A percentile compares a stretch with the other conserved stretches of the same genome.
These are phyloP conservation scores for Dryobates pubescens DNA, from an alignment of 2,797 vertebrate genomes.

Conservation along the genomic window DNA sequence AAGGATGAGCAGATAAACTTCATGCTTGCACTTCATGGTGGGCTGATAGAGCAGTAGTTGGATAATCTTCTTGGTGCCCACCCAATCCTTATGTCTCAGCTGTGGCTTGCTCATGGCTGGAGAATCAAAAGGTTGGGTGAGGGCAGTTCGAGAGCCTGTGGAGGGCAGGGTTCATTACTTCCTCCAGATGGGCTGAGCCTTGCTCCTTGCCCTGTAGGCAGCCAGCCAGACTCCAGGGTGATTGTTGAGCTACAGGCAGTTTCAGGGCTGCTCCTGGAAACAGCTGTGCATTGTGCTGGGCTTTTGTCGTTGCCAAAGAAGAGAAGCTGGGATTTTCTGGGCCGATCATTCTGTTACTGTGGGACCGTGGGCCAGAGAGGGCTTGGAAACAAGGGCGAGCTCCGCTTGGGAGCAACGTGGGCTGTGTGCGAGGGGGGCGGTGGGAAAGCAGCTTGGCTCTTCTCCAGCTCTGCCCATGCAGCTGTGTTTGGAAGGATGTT, in stretches of 20 bases:
- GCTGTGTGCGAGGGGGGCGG: neutral
- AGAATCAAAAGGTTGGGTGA: neutral
- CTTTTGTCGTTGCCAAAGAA: neutral
- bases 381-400: neutral
- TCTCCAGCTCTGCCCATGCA: neutral
- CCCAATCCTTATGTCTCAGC: neutral
- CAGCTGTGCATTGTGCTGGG: neutral
- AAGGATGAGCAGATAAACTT: neutral
- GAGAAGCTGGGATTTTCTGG: rapidly evolving
- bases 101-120: neutral
- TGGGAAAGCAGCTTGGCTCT: neutral
- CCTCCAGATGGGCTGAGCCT: neutral
- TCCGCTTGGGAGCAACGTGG: rapidly evolving
- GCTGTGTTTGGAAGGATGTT: neutral
- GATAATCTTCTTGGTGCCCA: rapidly evolving
- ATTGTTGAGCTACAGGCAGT: neutral
- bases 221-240: rapidly evolving
- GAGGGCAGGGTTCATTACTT: neutral
- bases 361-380: neutral
- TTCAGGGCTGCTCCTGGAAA: neutral
- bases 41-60: neutral
- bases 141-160: rapidly evolving
- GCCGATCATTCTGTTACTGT: rapidly evolving
- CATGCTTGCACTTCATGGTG: rapidly evolving
- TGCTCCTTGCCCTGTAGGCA: neutral